Conservation (phyloP, 2,797 vertebrate genomes). For the Ptychobarbus kaznakovi region DNA sequence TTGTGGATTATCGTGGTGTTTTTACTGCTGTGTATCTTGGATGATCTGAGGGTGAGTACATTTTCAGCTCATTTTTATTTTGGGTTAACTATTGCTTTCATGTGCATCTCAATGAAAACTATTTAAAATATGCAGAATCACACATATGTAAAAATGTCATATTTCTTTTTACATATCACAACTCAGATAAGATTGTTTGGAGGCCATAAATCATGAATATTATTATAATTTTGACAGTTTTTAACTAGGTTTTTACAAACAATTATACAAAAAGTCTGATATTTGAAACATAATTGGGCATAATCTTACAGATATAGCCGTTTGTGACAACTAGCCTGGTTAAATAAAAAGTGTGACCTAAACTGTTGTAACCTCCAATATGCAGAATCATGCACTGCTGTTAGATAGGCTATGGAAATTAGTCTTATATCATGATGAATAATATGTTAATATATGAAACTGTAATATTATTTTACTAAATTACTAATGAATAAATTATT, state of each 20-base stretch:
- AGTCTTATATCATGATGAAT: background rate
- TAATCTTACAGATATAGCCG: background rate
- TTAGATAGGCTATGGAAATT: background rate
- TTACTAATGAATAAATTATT: background rate
- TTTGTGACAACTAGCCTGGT: background rate
- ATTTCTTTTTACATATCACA: background rate
- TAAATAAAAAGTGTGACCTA: background rate
- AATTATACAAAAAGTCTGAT: background rate
- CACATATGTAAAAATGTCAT: background rate
- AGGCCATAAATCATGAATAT: background rate
- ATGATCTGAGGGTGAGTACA: background rate
- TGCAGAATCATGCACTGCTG: background rate
- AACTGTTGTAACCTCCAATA: background rate
- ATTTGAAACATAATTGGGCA: background rate
- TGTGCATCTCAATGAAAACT: background rate
- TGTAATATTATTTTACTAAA: background rate
- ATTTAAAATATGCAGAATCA: background rate
- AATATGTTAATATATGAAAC: background rate
- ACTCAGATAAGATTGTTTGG: background rate
- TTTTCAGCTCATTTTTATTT: background rate
- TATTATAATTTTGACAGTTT: background rate
- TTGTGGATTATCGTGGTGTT: background rate
- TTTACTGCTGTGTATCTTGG: background rate
- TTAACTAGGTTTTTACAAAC: background rate
- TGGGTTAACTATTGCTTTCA: background rate